phyloP scores from a whole-genome alignment of 1,140 invertebrate genomes.

The Saxidomus purpurata region DNA sequence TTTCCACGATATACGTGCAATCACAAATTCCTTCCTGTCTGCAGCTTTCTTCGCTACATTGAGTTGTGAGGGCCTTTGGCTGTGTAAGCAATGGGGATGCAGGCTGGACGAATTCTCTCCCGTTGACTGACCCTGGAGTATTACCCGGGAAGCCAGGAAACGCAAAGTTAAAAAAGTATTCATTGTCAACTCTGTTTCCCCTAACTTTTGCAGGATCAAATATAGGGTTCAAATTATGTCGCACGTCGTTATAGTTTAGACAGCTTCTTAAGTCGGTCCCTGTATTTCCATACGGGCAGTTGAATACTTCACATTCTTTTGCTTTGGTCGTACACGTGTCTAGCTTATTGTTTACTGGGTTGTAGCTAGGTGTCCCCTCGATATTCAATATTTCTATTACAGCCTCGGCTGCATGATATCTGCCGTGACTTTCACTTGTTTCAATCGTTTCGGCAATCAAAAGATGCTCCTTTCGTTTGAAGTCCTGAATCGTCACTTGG shows the following conservation, averaged over 20 bases:
- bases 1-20: slow-evolving; percentile 67
- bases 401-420: slow-evolving; percentile 61
- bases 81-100: slow-evolving; percentile 53
- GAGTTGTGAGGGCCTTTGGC: slow-evolving; percentile 18
- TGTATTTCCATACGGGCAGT: slow-evolving; percentile 68
- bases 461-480: slow-evolving; percentile 92
- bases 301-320: slow-evolving; percentile 69
- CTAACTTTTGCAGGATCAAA: not conserved
- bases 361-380: not conserved
- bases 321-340: slow-evolving; percentile 17
- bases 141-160: slow-evolving; percentile 64
- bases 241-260: slow-evolving; percentile 61
- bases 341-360: slow-evolving; percentile 33
- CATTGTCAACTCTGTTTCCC: slow-evolving; percentile 9
- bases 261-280: slow-evolving; percentile 26
- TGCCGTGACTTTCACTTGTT: slow-evolving; percentile 32
- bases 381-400: slow-evolving; percentile 35
- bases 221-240: slow-evolving; percentile 41
- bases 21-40: slow-evolving; percentile 42
- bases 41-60: slow-evolving; percentile 60
- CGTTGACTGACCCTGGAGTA: slow-evolving; percentile 70
- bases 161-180: slow-evolving; percentile 71
- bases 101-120: slow-evolving; percentile 43
- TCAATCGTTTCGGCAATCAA: slow-evolving; percentile 90
- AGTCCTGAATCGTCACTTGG: slow-evolving; percentile 89